Percentiles rank a stretch among this genome's conserved stretches.
phyloP scores from a whole-genome alignment of 2,797 vertebrate genomes.

The Oreortyx pictus region DNA sequence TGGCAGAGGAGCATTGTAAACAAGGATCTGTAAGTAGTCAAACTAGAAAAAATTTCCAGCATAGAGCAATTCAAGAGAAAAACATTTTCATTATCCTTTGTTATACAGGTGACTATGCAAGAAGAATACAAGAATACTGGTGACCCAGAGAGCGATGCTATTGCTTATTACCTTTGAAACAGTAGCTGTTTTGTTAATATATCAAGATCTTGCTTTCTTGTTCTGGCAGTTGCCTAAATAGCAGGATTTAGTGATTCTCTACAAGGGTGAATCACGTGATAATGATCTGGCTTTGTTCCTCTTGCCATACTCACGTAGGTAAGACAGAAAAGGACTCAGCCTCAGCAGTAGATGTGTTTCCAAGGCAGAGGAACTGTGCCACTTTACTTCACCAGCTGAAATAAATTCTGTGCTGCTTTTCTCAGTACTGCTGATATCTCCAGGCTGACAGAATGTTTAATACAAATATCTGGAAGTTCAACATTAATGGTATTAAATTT shows the following conservation, averaged over 20 bases:
- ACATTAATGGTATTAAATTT: background rate
- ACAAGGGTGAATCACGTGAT: background rate
- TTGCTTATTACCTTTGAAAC: background rate
- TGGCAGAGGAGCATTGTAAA: background rate
- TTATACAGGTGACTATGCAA: background rate
- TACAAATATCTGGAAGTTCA: background rate
- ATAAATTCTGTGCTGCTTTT: background rate
- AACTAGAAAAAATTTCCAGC: background rate
- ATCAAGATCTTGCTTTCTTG: background rate
- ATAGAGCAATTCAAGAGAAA: background rate
- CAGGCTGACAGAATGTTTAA: background rate
- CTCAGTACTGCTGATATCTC: background rate
- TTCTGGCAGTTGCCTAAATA: background rate
- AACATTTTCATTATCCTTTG: background rate
- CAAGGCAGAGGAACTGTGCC: background rate
- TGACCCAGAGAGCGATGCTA: background rate
- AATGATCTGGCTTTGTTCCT: background rate
- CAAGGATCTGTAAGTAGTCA: background rate
- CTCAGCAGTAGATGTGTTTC: accelerated
- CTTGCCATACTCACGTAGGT: background rate
- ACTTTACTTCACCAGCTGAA: background rate
- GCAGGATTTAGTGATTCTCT: background rate
- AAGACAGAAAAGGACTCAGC: background rate
- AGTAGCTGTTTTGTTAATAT: background rate
- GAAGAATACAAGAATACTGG: background rate